Evolutionary conservation across 2,797 vertebrate species (phyloP), one percentile per base, ranked within the genome.

Genomic region (Hippocampus kuda): DNA sequence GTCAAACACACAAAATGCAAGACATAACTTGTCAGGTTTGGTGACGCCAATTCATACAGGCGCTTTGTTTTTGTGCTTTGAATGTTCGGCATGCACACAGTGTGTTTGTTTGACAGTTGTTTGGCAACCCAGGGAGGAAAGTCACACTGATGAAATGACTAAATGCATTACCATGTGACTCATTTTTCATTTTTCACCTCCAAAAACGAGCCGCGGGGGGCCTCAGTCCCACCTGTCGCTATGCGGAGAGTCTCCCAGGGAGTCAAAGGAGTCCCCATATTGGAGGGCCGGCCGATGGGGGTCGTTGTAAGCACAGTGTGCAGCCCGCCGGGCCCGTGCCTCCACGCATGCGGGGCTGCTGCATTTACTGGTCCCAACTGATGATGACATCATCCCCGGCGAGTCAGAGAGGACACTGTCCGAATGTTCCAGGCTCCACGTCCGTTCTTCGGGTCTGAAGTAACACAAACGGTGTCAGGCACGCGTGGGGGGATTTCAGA

Each of bases 321-420:
- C 91, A 51, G 93, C 94, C 0, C 93, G 93, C 67, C 94, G 92
- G 8, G 94, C 93, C 79, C 95, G 91, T 1, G 95, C 95, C 85
- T 97, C 95, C 88, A 95, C 91, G 7, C 96, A 98, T 0, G 94
- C 94, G 3, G 96, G 96, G 84, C 96, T 98, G 92, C 94, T 98
- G 92, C 96, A 98, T 89, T 98, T 98, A 87, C 96, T 98, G 90
- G 94, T 98, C 86, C 94, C 96, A 86, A 98, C 94, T 0, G 96
- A 98, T 0, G 96, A 98, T 83, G 96, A 92, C 83, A 95, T 92
- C 86, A 97, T 93, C 79, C 95, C 95, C 82, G 95, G 95, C 67
- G 94, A 96, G 84, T 98, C 95, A 0, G 96, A 98, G 79, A 96
- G 94, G 86, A 94, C 85, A 66, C 96, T 97, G 85, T 96, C 94